These are phyloP conservation scores for Pseudomugil gertrudae DNA, from an alignment of 2,797 vertebrate species.

Conservation along the genomic window DNA sequence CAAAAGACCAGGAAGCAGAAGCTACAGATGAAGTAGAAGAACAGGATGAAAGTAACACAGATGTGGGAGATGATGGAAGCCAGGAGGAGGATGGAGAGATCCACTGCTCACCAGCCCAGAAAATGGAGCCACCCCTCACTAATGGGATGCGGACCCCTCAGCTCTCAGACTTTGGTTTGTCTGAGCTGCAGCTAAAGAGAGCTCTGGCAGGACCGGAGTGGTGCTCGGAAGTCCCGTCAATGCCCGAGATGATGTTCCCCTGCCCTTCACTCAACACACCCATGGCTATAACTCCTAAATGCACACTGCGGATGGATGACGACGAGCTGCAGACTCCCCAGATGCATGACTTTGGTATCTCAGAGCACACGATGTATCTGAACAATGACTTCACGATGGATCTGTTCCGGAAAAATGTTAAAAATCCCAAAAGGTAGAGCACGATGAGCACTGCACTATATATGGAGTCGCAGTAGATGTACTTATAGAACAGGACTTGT, in stretches of 20 bases:
- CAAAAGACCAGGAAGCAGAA: slow-evolving; percentile 25
- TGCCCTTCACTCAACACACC: slow-evolving; percentile 31
- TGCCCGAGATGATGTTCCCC: slow-evolving; percentile 59
- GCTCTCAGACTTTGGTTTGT: slow-evolving; percentile 92
- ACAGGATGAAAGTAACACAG: slow-evolving; percentile 17
- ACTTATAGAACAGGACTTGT: no score
- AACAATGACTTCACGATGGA: slow-evolving; percentile 93
- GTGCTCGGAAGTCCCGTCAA: slow-evolving; percentile 49
- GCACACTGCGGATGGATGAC: slow-evolving; percentile 84
- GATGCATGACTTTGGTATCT: slow-evolving; percentile 87
- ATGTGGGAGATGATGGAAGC: slow-evolving; percentile 1
- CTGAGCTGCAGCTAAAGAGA: slow-evolving; percentile 82
- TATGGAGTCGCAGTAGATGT: slow-evolving; percentile 1
- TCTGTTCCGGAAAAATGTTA: slow-evolving; percentile 80
- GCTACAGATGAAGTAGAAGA: slow-evolving; percentile 33
- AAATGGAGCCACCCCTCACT: slow-evolving; percentile 22
- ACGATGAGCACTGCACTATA: neutral
- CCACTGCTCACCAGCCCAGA: neutral
- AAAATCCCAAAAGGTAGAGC: slow-evolving; percentile 69
- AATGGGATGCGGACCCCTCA: slow-evolving; percentile 80
- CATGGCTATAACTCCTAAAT: slow-evolving; percentile 83
- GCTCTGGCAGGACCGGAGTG: slow-evolving; percentile 49
- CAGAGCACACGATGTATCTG: slow-evolving; percentile 86
- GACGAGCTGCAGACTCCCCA: slow-evolving; percentile 83
- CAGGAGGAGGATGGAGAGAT: slow-evolving; percentile 31